Base-by-base conservation (phyloP, 2,797 vertebrate genomes). In the Denticeps clupeoides region DNA sequence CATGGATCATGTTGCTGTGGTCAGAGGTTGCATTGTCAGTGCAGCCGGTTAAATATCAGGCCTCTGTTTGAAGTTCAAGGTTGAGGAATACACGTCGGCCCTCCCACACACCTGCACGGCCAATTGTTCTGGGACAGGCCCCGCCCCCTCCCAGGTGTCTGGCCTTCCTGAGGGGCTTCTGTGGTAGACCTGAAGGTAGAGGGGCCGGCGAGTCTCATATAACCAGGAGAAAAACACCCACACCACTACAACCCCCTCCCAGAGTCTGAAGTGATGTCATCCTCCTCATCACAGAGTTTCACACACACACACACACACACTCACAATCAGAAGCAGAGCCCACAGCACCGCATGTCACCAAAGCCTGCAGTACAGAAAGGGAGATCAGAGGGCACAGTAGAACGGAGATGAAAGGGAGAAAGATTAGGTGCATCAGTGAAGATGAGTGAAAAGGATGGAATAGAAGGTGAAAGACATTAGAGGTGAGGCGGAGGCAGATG, bases 261-360 rank as follows among this genome's bases (percentile, higher is more conserved):
- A 33, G 33, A 7, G 8, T 37, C 19, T 37, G 33, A 37, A 18
- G 37, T 11, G n/a, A n/a, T n/a, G n/a, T n/a, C n/a, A n/a, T n/a
- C n/a, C n/a, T n/a, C n/a, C n/a, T n/a, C n/a, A n/a, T n/a, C n/a
- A 37, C 7, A 37, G 33, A 33, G 32, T 13, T 33, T 32, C 33
- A 12, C 19, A 58, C 32, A 52, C 40, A 26, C 31, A 40, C 44
- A 42, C 35, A 48, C 41, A 45, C 21, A n/a, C 33, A 19, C 23
- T 3, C 15, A 53, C 26, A 45, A 32, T 26, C 37, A 37, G n/a
- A 31, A 31, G 13, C 13, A 13, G 29, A 44, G 43, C 53, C 45
- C 1, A 2, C 32, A 40, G 52, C 43, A 9, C 13, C 4, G 15
- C 33, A 42, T 26, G 40, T 13, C 27, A 27, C 26, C 7, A 9